phyloP scores from a whole-genome alignment of 2,888 invertebrate genomes.

The Oscheius sp. region DNA sequence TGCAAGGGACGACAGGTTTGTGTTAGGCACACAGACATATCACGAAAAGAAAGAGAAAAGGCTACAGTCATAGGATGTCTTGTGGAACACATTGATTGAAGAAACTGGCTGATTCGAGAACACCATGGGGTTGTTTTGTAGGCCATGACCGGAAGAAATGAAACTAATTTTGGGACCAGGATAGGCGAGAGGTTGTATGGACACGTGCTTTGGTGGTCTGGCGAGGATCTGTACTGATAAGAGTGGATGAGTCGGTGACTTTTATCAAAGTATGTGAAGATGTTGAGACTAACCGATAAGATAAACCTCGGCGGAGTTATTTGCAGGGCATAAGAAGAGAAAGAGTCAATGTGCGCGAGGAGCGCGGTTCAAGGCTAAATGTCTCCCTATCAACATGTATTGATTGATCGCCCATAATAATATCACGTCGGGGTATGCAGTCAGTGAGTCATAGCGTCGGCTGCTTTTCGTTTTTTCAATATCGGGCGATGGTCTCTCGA shows the following conservation, averaged over 20 bases:
- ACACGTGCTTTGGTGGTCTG: no score
- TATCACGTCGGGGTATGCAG: slow-evolving; percentile 6
- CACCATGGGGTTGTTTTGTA: no score
- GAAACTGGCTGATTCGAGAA: no score
- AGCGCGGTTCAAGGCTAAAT: slow-evolving; percentile 26
- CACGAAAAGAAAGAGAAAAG: background rate
- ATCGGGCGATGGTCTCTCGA: no score
- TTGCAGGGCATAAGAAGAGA: background rate
- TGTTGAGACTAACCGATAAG: background rate
- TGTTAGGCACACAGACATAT: no score
- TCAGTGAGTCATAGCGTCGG: slow-evolving; percentile 4
- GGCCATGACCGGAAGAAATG: no score
- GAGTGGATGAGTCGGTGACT: background rate
- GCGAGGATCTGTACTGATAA: background rate
- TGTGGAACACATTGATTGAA: no score
- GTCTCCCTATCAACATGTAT: slow-evolving; percentile 26
- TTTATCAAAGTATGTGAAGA: background rate
- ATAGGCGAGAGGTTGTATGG: no score
- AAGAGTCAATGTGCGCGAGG: slow-evolving; percentile 5
- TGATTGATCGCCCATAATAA: slow-evolving; percentile 22
- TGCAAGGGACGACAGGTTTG: no score
- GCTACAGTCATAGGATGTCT: no score
- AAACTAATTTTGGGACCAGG: no score
- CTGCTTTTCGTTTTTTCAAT: background rate
- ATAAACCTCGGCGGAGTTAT: slow-evolving; percentile 3